Evolutionary conservation across 2,113 vertebrate species (phyloP), one percentile per base, ranked within the genome.

Genomic region (Mustela lutreola): DNA sequence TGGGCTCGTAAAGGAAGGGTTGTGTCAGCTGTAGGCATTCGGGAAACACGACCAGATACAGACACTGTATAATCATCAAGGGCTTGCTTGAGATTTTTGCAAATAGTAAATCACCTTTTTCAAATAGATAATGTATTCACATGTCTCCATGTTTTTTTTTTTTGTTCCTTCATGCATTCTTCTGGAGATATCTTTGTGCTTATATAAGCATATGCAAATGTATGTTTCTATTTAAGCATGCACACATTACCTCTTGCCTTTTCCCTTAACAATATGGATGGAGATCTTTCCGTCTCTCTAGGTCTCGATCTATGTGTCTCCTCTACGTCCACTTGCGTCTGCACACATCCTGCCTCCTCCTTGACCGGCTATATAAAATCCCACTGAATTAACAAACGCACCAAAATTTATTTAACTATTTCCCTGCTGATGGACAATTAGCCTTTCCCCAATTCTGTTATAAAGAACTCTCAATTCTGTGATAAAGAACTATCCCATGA

Each of bases 101-200:
- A 95, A 95, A 89, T 71, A 95, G 79, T 39, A 67, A 60, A 78
- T 75, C 81, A 45, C 65, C 36, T 81, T 75, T 60, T 75, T 58
- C 0, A 81, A 81, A 90, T 33, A 76, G 36, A 87, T 91, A 90
- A 48, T 82, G 75, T 67, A 86, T 78, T 96, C 75, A 76, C 16
- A 76, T 62, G 42, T 33, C 63, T 90, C 50, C 18, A 48, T 26
- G 7, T 50, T 7, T 6, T 36, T 80, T 83, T 39, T 3, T 36
- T 80, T 84, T 84, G 81, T 89, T 85, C 15, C 11, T 94, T 93
- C 50, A 90, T 45, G 48, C 50, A 85, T 95, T 39, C 33, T 56
- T 63, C 24, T 45, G 53, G 67, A 84, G 45, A n/a, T 36, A 63
- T 50, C 15, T 75, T 26, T 85, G 56, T 75, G 48, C 26, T 71